Conservation (phyloP, 2,113 vertebrate species). For the Taurulus bubalis region DNA sequence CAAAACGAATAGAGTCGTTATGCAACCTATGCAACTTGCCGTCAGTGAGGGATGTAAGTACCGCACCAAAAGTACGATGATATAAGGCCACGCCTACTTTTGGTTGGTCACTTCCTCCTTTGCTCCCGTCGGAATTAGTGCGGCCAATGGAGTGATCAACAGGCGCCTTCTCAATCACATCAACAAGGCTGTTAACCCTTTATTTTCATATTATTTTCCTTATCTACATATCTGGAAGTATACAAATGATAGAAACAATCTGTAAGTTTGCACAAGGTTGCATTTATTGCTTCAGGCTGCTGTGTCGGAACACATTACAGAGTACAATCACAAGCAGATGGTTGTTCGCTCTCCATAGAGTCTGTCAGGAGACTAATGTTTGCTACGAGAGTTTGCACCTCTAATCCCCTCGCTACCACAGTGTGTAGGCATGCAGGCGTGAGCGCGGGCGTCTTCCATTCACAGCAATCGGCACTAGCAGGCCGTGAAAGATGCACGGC, state of each 20-base stretch:
- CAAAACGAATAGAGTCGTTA: background rate
- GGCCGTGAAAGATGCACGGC: slow-evolving; percentile 24
- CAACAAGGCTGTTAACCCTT: background rate
- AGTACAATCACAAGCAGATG: background rate
- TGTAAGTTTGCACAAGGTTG: background rate
- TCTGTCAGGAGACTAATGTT: slow-evolving; percentile 7
- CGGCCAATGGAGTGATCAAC: background rate
- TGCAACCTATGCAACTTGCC: background rate
- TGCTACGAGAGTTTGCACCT: slow-evolving; percentile 19
- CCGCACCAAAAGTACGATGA: background rate
- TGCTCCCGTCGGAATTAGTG: background rate
- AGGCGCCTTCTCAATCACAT: background rate
- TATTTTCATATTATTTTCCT: background rate
- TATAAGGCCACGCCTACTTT: background rate
- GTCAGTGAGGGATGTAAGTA: background rate
- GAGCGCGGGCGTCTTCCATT: slow-evolving; percentile 21
- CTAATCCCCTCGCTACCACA: background rate
- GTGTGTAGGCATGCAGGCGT: background rate
- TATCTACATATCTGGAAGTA: background rate
- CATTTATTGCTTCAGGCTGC: background rate
- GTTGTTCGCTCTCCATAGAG: background rate
- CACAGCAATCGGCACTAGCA: slow-evolving; percentile 31
- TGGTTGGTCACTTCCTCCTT: background rate
- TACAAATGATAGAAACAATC: background rate
- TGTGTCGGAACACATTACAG: background rate